Evolutionary conservation across 2,113 vertebrate species (phyloP), one percentile per base, ranked within the genome.

Genomic region (Gasterosteus nipponicus): DNA sequence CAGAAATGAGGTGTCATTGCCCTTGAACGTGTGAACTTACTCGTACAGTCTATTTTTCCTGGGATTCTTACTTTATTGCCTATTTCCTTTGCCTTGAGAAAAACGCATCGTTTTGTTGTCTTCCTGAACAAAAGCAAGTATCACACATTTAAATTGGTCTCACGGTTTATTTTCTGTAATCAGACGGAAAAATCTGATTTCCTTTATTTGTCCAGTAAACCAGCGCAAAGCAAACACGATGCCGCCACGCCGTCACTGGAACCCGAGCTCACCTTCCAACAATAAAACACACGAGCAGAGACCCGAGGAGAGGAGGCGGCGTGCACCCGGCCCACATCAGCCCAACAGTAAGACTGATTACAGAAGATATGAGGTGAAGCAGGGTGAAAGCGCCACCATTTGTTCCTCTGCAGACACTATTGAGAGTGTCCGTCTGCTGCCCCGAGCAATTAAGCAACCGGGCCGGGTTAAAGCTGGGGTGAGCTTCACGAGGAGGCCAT

Each of bases 261-360:
- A 69, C 19, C 59, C 16, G 41, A 75, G 11, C 2, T 19, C 22
- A 6, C 14, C 41, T 39, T 2, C 3, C n/a, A 44, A 53, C 19
- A 7, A 41, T 56, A 31, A 49, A 56, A 38, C 29, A 39, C 18
- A 0, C 26, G 56, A 53, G 22, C 41, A 56, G 19, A 64, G 5
- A 38, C 7, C 18, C 15, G 65, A 33, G 10, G 62, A 69, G 46
- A 4, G 14, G 5, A 57, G 19, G 12, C 11, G 18, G 29, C 19
- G 22, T 8, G 7, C 14, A 2, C 51, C 58, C 18, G 15, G n/a
- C 73, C 73, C 70, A 80, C 26, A 9, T 35, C 16, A 49, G 7
- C 35, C 53, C 46, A 83, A 90, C 79, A 89, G 81, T 82, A 66
- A 42, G 31, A 39, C 73, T 92, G 88, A 91, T 94, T 89, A 77